Base-by-base conservation (phyloP, 2,113 vertebrate genomes). In the Gymnobelideus leadbeateri region DNA sequence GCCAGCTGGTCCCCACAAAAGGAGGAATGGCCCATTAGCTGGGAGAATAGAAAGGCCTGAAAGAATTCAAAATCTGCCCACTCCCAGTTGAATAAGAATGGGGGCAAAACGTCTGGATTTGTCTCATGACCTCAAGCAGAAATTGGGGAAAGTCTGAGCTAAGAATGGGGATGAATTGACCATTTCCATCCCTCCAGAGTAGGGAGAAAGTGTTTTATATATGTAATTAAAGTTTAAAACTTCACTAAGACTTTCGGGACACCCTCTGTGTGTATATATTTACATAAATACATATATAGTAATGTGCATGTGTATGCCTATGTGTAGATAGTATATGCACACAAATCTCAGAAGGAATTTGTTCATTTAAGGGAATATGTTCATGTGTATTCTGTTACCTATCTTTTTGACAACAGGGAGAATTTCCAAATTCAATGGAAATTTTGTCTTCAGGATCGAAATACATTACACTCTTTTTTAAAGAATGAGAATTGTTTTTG, bases 271-370 rank as follows among this genome's bases (percentile, higher is more conserved):
- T 84, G 68, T 43, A 23, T 43, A 21, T 77, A 19, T 77, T 77
- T 77, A 21, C 37, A 77, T n/a, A 84, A 84, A 43, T 43, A 37
- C 31, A 37, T 68, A 43, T 84, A 23, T 21, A 43, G n/a, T 84
- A 2, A 84, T 84, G n/a, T 16, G 0, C 28, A 12, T 31, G 31
- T 14, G 26, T 31, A 31, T 61, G 55, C 24, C 12, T 77, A 77
- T 77, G 16, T n/a, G 37, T 68, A 16, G 19, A 12, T 77, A n/a
- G 2, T 49, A 49, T 49, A 49, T 16, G 7, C 8, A 43, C 68
- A 19, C 57, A 61, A 9, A 68, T 68, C 97, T 95, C 3, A 94
- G 95, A 93, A 94, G 61, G 3, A 94, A 55, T 37, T 25, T 43
- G 68, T 84, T 84, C 16, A 19, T 21, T 16, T 84, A 84, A 84